Percentiles rank a stretch among this genome's conserved stretches.
Evolutionary conservation across 1,140 invertebrate species (phyloP).

Genomic region (Ephestia elutella): DNA sequence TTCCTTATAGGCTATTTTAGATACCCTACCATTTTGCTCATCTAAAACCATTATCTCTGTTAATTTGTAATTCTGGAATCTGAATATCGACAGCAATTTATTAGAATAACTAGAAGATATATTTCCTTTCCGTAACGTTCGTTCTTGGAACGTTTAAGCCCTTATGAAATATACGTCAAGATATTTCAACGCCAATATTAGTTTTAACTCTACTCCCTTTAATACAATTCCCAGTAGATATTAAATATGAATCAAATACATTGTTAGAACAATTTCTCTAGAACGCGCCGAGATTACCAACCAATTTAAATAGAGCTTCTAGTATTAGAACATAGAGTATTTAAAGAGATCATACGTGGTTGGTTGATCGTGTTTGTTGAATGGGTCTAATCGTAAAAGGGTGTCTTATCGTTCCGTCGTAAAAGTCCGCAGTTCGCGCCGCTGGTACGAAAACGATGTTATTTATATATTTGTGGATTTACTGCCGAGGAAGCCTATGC

Average conservation of each 20-base stretch:
- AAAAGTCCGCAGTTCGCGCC: constrained; percentile 48
- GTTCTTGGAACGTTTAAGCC: background rate
- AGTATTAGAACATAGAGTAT: constrained; percentile 12
- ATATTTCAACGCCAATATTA: constrained; percentile 5
- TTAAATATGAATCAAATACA: background rate
- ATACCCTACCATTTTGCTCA: too few relatives aligned
- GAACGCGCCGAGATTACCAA: background rate
- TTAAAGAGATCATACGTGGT: constrained; percentile 20
- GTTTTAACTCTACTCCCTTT: constrained; percentile 1
- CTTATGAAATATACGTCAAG: constrained; percentile 1
- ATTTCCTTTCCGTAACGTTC: background rate
- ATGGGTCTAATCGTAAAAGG: constrained; percentile 39
- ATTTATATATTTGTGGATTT: constrained; percentile 65
- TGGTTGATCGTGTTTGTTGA: constrained; percentile 25
- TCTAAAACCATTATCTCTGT: background rate
- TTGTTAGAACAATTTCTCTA: constrained; percentile 1
- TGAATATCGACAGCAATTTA: background rate
- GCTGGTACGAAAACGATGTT: constrained; percentile 45
- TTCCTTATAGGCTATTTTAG: too few relatives aligned
- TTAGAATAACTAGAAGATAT: background rate
- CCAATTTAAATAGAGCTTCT: background rate
- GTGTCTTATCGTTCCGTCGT: constrained; percentile 48
- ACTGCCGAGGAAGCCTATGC: constrained; percentile 55
- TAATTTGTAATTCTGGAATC: background rate
- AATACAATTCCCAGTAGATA: constrained; percentile 6